Conservation (phyloP, 2,797 vertebrate species). For the Emys orbicularis region DNA sequence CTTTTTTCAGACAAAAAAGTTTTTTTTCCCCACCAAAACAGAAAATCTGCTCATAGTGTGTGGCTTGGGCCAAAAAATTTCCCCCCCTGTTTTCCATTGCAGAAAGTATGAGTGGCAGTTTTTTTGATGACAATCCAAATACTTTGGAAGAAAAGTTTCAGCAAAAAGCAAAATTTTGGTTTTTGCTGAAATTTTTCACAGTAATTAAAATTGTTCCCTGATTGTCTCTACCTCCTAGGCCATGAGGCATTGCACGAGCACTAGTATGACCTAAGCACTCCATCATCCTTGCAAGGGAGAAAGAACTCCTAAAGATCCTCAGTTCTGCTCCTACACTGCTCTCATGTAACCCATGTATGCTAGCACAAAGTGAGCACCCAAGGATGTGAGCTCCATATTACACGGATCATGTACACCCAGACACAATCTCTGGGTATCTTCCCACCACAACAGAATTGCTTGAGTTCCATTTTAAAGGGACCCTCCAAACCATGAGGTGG, state of each 20-base stretch:
- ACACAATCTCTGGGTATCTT: neutral
- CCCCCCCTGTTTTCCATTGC: neutral
- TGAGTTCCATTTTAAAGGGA: neutral
- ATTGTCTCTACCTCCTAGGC: neutral
- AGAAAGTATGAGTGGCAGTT: neutral
- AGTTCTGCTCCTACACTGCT: constrained; percentile 32
- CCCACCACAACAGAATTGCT: neutral
- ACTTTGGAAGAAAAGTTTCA: neutral
- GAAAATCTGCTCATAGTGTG: neutral
- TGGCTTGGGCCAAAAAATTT: neutral
- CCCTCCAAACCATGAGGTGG: neutral
- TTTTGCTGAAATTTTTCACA: neutral
- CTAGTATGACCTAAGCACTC: neutral
- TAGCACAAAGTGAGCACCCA: constrained; percentile 33
- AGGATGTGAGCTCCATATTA: neutral
- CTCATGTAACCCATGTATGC: constrained; percentile 40
- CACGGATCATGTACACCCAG: neutral
- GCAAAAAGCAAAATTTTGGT: neutral
- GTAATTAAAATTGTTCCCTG: neutral
- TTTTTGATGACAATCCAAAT: neutral
- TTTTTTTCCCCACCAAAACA: neutral
- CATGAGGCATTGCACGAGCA: neutral
- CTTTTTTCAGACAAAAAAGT: neutral
- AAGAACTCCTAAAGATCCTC: constrained; percentile 17
- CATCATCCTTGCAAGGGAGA: neutral